Conservation (phyloP, 1,140 invertebrate genomes). For the Carcinoscorpius rotundicauda region DNA sequence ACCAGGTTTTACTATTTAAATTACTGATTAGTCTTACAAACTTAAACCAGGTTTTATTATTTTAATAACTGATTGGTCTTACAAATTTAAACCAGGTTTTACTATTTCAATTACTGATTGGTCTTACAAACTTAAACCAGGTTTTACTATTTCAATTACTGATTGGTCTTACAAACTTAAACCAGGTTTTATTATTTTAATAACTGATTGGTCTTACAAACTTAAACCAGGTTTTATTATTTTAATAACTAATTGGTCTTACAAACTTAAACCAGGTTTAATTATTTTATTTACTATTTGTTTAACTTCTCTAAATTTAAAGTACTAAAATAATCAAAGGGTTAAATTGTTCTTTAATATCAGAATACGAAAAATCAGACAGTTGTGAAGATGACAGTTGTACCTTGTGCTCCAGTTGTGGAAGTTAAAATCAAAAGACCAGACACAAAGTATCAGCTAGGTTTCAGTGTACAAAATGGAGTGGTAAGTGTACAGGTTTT, state of each 20-base stretch:
- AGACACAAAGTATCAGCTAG: conserved; percentile 98
- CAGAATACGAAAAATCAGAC: conserved; percentile 90
- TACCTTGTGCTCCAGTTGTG: conserved; percentile 98
- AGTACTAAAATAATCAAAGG: background rate
- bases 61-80: background rate
- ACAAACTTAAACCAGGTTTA: too few species aligned
- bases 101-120: background rate
- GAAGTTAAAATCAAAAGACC: conserved; percentile 99
- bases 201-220: background rate
- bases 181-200: background rate
- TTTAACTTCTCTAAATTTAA: too few species aligned
- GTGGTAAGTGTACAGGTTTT: conserved; percentile 51
- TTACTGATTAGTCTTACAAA: background rate
- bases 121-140: background rate
- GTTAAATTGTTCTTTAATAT: conserved; percentile 9
- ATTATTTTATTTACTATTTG: too few species aligned
- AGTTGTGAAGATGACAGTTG: conserved; percentile 95
- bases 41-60: background rate
- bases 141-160: too few species aligned
- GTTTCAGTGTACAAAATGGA: conserved; percentile 99
- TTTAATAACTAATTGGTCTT: too few species aligned
- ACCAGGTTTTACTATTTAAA: too few species aligned
- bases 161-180: background rate
- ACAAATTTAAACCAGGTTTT: background rate
- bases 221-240: too few species aligned